phyloP scores from a whole-genome alignment of 2,113 vertebrate species.

The Pimephales promelas region DNA sequence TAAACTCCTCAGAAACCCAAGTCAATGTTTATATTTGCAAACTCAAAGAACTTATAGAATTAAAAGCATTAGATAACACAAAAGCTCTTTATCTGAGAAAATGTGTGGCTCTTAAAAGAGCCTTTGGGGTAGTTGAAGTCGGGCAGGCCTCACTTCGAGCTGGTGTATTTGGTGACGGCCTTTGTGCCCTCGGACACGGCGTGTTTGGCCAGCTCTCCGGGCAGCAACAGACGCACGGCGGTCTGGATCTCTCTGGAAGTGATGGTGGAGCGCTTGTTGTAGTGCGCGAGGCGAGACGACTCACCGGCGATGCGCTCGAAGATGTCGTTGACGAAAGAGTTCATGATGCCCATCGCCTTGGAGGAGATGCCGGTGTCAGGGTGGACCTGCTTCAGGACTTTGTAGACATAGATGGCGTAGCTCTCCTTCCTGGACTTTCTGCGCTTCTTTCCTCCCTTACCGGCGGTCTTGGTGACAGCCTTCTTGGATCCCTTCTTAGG shows the following conservation, averaged over 20 bases:
- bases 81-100: fast-evolving
- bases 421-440: slow-evolving; percentile 71
- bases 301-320: slow-evolving; percentile 68
- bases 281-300: slow-evolving; percentile 68
- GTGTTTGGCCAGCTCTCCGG: slow-evolving; percentile 34
- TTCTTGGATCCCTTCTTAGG: not conserved
- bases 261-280: slow-evolving; percentile 73
- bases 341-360: slow-evolving; percentile 77
- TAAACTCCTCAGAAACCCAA: too few relatives aligned
- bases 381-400: slow-evolving; percentile 78
- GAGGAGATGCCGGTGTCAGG: slow-evolving; percentile 76
- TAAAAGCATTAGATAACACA: too few relatives aligned
- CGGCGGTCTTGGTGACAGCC: not conserved
- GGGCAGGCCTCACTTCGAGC: not conserved
- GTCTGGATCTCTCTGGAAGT: slow-evolving; percentile 83
- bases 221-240: slow-evolving; percentile 73
- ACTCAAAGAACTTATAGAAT: too few relatives aligned
- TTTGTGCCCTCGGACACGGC: slow-evolving; percentile 32
- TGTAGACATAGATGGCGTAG: slow-evolving; percentile 74
- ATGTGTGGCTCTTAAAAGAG: slow-evolving; percentile 17
- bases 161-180: slow-evolving; percentile 19
- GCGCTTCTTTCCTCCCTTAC: slow-evolving; percentile 11
- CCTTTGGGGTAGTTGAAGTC: not conserved
- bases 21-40: too few relatives aligned
- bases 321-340: slow-evolving; percentile 77